These are phyloP conservation scores for Zophobas morio DNA, from an alignment of 1,140 invertebrate species.

Conservation along the genomic window DNA sequence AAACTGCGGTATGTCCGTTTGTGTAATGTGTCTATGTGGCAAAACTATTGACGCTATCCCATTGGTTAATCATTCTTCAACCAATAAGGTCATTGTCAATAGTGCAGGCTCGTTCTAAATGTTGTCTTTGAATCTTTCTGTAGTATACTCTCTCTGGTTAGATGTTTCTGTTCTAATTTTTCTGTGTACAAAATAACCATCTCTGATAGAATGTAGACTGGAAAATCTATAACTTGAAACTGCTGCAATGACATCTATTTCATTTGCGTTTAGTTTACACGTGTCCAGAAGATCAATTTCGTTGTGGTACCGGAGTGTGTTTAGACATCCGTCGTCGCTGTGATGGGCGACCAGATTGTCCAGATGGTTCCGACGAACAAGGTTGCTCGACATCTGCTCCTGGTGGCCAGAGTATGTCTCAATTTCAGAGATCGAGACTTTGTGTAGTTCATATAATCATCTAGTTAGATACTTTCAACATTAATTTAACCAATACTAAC, in stretches of 20 bases:
- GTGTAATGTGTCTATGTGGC: constrained; percentile 7
- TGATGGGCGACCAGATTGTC: constrained; percentile 77
- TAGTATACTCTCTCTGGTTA: constrained; percentile 1
- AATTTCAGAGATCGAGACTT: background rate
- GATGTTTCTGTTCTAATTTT: constrained; percentile 13
- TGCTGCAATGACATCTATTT: constrained; percentile 7
- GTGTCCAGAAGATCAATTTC: constrained; percentile 62
- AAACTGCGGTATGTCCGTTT: constrained; percentile 61
- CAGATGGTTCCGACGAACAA: constrained; percentile 79
- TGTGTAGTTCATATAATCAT: constrained; percentile 4
- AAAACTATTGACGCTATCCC: constrained; percentile 1
- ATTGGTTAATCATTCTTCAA: constrained; percentile 5
- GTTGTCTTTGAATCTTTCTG: constrained; percentile 13
- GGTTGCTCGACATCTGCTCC: constrained; percentile 66
- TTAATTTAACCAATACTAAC: background rate
- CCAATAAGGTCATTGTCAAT: constrained; percentile 12
- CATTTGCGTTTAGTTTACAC: constrained; percentile 24
- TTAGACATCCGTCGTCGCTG: constrained; percentile 71
- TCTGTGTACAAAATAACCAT: constrained; percentile 10
- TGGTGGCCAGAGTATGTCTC: constrained; percentile 21
- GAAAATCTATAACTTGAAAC: background rate
- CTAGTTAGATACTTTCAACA: background rate
- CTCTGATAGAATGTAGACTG: constrained; percentile 7
- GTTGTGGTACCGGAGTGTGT: constrained; percentile 71
- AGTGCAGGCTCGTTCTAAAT: constrained; percentile 14